Base-by-base conservation (phyloP, 2,113 vertebrate species). In the Haplochromis vanheusdeni region DNA sequence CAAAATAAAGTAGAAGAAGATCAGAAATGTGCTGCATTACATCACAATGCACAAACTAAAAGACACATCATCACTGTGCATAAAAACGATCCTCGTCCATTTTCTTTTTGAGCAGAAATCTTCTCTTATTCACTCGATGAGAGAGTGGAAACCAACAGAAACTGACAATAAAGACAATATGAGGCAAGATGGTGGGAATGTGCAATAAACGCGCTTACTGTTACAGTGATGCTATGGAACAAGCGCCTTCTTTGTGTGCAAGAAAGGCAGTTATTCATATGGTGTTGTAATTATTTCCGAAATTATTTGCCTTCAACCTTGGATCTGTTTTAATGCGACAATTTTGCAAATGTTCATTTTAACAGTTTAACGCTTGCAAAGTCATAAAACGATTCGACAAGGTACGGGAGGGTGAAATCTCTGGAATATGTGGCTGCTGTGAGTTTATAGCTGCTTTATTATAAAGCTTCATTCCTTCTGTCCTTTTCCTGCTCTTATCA, bases 271-370 rank as follows among this genome's bases (percentile, higher is more conserved):
- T 82, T 84, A 83, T 87, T 89, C 75, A 89, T 79, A 65, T 62
- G n/a, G 31, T 85, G 56, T 17, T 82, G 86, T 90, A 87, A 89
- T 86, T 87, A 88, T 91, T 90, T 92, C 89, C 87, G 14, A 83
- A 81, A 86, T 75, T 16, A 75, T 81, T 82, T 12, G 17, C 54
- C 49, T 85, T 52, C 6, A 19, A 83, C 54, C 79, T 84, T 47
- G 79, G 89, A 86, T 87, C 79, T 87, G 80, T 87, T 90, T 82
- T 68, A 89, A 85, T 79, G 35, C 1, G 5, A 51, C 28, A 28
- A 26, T 75, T 86, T 73, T 31, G 6, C 47, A 81, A 84, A 88
- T 77, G 13, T 84, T 73, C 10, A 33, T 79, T 91, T 90, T 86
- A 87, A 85, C 65, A 93, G 86, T 81, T 21, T 14, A 26, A 85